Evolutionary conservation across 2,113 vertebrate genomes (phyloP).

Genomic region (Varanus komodoensis): DNA sequence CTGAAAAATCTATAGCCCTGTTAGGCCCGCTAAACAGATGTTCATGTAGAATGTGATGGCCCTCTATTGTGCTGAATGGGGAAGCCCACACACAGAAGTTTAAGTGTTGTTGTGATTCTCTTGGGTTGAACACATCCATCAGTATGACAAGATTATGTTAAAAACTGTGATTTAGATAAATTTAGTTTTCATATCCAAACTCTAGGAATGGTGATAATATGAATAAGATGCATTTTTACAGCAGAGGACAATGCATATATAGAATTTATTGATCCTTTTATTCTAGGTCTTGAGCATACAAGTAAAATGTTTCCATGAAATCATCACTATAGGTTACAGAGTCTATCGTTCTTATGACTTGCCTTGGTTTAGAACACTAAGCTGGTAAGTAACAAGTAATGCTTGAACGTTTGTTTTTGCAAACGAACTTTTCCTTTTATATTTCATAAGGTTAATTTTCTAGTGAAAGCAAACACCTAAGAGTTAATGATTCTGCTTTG

Average conservation of each 20-base stretch:
- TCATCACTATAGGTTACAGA: constrained; percentile 97
- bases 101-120: neutral
- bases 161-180: neutral
- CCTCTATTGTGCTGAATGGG: neutral
- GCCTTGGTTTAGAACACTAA: constrained; percentile 95
- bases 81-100: neutral
- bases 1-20: neutral
- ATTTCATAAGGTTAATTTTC: neutral
- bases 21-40: neutral
- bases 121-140: neutral
- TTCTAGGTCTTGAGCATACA: constrained; percentile 93
- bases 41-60: neutral
- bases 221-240: neutral
- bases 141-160: neutral
- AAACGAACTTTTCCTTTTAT: neutral
- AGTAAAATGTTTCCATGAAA: constrained; percentile 98
- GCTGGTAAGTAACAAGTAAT: constrained; percentile 86
- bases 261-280: constrained; percentile 15
- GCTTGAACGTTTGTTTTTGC: neutral
- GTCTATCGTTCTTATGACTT: constrained; percentile 96
- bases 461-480: neutral
- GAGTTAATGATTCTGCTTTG: neutral
- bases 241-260: neutral
- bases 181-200: constrained; percentile 33
- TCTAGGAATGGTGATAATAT: constrained; percentile 18